A percentile compares a stretch with the other conserved stretches of the same genome.
These are phyloP conservation scores for Arrhamphus sclerolepis DNA, from an alignment of 2,797 vertebrate species.

Conservation along the genomic window DNA sequence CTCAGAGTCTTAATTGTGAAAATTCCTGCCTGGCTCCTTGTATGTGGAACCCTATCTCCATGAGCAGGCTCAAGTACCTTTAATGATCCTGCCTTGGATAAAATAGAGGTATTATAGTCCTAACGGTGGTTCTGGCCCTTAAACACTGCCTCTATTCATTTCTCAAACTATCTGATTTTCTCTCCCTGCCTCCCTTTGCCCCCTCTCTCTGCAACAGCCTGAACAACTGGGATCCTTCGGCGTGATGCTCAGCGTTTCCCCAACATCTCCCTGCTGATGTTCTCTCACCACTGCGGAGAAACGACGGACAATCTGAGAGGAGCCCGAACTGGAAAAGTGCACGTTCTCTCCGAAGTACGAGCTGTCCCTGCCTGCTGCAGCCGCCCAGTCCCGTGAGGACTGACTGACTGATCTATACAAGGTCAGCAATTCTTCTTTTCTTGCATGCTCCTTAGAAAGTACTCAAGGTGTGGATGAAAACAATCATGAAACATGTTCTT, in stretches of 20 bases:
- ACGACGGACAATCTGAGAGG: conserved; percentile 24
- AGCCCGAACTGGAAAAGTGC: conserved; percentile 23
- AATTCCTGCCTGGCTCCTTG: conserved; percentile 75
- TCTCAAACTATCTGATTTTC: conserved; percentile 75
- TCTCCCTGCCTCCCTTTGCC: conserved; percentile 55
- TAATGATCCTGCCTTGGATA: conserved; percentile 76
- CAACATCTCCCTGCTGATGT: conserved; percentile 48
- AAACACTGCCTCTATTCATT: conserved; percentile 83
- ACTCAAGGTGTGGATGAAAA: background rate
- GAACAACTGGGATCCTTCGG: conserved; percentile 57
- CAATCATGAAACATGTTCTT: background rate
- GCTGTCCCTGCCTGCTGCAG: conserved; percentile 7
- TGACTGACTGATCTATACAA: conserved; percentile 44
- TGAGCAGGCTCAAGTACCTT: conserved; percentile 58
- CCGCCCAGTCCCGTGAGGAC: conserved; percentile 38
- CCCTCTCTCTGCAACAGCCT: conserved; percentile 49
- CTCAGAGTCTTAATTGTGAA: conserved; percentile 76
- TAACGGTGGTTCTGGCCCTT: conserved; percentile 69
- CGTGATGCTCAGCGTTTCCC: conserved; percentile 35
- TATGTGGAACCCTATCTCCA: conserved; percentile 78
- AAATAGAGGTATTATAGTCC: conserved; percentile 81
- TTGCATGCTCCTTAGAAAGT: background rate
- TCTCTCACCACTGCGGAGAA: conserved; percentile 29
- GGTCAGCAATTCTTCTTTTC: conserved; percentile 63
- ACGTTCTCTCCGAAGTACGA: conserved; percentile 5